These are phyloP conservation scores for Eurystomus gularis DNA, from an alignment of 2,113 vertebrate species.

Conservation along the genomic window DNA sequence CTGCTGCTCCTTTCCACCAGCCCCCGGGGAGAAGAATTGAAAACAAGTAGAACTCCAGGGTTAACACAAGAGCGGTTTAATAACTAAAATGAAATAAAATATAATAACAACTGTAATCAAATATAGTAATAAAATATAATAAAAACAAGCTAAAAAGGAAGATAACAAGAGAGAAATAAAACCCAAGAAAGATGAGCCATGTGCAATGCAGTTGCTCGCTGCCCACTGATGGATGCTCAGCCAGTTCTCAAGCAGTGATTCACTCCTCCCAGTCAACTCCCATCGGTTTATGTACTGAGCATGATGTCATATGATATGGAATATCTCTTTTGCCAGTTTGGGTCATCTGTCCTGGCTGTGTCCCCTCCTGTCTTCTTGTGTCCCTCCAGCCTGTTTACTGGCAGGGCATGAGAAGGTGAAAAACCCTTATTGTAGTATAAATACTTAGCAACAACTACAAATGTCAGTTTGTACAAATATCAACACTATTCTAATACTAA, in stretches of 20 bases:
- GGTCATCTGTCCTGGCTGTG: not conserved
- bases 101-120: no score
- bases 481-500: no score
- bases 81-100: not conserved
- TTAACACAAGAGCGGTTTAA: not conserved
- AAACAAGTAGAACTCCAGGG: not conserved
- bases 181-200: not conserved
- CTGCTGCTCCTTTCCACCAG: not conserved
- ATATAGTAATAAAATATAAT: not conserved
- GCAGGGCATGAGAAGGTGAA: not conserved
- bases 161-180: not conserved
- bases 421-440: not conserved
- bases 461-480: no score
- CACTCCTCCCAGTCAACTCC: not conserved
- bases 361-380: not conserved
- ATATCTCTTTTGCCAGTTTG: not conserved
- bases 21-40: not conserved
- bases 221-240: not conserved
- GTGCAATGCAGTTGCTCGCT: not conserved
- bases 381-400: not conserved
- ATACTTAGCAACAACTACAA: not conserved
- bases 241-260: not conserved
- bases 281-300: not conserved
- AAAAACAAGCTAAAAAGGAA: not conserved
- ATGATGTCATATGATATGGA: no score